Percentiles rank a stretch among this genome's conserved stretches.
Conservation (phyloP, 2,797 vertebrate species). For the Artibeus jamaicensis region DNA sequence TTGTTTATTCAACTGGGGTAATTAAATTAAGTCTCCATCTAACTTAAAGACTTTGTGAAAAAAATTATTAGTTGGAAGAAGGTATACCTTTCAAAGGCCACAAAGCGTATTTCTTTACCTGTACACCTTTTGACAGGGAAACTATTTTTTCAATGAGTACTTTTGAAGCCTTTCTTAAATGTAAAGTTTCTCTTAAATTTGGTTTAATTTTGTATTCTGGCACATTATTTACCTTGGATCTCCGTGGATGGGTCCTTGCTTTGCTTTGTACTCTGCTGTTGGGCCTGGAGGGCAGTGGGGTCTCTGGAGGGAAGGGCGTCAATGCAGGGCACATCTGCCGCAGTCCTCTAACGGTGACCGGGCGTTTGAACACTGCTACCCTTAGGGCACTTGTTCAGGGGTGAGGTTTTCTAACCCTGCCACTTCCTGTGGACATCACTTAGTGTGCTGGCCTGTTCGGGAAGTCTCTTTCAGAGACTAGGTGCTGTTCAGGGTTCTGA, state of each 20-base stretch:
- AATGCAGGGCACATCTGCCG: not conserved
- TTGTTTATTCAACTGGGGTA: not conserved
- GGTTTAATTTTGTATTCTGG: not conserved
- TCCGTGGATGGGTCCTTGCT: not conserved
- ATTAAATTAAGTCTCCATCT: not conserved
- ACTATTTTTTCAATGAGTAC: not conserved
- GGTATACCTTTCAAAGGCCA: not conserved
- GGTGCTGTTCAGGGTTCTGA: not conserved
- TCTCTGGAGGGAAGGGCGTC: not conserved
- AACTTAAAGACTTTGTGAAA: not conserved
- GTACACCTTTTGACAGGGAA: not conserved
- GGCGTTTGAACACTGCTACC: not conserved
- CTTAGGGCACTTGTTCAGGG: not conserved
- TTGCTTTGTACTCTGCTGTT: not conserved
- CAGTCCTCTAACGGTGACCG: not conserved
- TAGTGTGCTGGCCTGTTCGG: constrained; percentile 10
- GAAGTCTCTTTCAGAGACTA: constrained; percentile 56
- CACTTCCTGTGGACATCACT: not conserved
- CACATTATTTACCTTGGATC: not conserved
- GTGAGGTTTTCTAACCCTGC: constrained; percentile 42
- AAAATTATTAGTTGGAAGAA: not conserved
- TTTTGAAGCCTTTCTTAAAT: constrained; percentile 3
- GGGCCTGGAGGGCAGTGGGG: not conserved
- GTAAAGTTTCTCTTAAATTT: constrained; percentile 5
- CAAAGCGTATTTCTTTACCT: not conserved